A percentile compares a stretch with the other conserved stretches of the same genome.
phyloP scores from a whole-genome alignment of 2,113 vertebrate genomes.

The Triplophysa siluroides region DNA sequence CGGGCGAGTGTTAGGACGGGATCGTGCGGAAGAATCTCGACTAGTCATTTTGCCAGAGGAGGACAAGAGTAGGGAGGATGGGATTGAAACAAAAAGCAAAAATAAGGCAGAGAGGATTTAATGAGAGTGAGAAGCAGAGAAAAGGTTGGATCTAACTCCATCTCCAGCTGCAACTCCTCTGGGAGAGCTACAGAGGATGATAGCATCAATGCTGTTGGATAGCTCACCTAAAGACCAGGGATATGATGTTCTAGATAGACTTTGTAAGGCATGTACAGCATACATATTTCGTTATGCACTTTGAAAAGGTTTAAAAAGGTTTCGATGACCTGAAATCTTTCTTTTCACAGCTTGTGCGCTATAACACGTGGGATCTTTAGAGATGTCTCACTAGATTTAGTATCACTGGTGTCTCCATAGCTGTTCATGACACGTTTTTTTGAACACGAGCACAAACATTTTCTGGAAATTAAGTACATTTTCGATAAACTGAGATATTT shows the following conservation, averaged over 20 bases:
- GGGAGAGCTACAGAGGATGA: not conserved
- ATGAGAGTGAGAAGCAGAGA: not conserved
- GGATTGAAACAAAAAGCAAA: slow-evolving; percentile 34
- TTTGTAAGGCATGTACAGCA: not conserved
- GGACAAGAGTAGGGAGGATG: slow-evolving; percentile 22
- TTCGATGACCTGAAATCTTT: not conserved
- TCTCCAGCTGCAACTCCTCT: not conserved
- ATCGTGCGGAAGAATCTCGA: slow-evolving; percentile 60
- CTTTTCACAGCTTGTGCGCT: too few relatives aligned
- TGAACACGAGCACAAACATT: too few relatives aligned
- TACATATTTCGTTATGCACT: not conserved
- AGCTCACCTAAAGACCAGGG: slow-evolving; percentile 12
- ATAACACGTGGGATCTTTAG: too few relatives aligned
- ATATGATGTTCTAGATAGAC: not conserved
- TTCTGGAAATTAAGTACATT: too few relatives aligned
- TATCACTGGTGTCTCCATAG: too few relatives aligned
- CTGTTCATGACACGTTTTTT: too few relatives aligned
- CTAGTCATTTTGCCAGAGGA: slow-evolving; percentile 62
- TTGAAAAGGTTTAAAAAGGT: not conserved
- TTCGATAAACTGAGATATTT: too few relatives aligned
- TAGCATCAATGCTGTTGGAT: not conserved
- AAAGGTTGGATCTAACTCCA: slow-evolving; percentile 30
- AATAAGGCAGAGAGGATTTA: slow-evolving; percentile 26
- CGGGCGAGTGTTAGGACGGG: slow-evolving; percentile 54
- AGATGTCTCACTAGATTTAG: too few relatives aligned